Conservation (phyloP, 2,113 vertebrate species). For the Candoia aspera region DNA sequence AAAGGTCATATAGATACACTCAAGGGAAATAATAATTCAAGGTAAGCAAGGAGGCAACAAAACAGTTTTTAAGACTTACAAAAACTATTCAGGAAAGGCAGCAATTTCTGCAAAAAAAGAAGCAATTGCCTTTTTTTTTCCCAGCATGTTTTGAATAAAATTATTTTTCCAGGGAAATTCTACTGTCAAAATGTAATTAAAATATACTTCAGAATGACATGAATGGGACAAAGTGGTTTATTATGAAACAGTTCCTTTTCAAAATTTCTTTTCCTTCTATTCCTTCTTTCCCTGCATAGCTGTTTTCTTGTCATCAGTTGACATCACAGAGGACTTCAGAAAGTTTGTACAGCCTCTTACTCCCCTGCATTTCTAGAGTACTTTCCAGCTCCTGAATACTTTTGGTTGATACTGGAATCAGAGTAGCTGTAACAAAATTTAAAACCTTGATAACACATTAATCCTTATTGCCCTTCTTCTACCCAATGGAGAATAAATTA, state of each 20-base stretch:
- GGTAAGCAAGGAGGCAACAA: background rate
- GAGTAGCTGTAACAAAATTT: background rate
- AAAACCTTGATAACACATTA: background rate
- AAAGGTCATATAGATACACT: background rate
- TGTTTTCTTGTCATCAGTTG: background rate
- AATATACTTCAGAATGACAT: background rate
- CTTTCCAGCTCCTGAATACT: background rate
- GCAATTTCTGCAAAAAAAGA: background rate
- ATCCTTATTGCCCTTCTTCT: background rate
- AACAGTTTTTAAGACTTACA: background rate
- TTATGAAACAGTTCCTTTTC: background rate
- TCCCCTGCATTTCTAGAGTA: background rate
- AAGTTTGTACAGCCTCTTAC: background rate
- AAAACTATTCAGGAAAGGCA: background rate
- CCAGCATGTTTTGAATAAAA: background rate
- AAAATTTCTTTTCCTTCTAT: background rate
- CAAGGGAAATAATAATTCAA: constrained; percentile 5
- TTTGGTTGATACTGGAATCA: background rate
- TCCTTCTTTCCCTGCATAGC: background rate
- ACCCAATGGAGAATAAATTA: background rate
- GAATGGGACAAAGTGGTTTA: background rate
- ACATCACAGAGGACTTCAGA: background rate
- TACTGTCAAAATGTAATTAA: background rate
- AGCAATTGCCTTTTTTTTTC: background rate
- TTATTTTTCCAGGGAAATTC: background rate